Base-by-base conservation (phyloP, 2,888 invertebrate genomes). In the Apotomis turbidana region DNA sequence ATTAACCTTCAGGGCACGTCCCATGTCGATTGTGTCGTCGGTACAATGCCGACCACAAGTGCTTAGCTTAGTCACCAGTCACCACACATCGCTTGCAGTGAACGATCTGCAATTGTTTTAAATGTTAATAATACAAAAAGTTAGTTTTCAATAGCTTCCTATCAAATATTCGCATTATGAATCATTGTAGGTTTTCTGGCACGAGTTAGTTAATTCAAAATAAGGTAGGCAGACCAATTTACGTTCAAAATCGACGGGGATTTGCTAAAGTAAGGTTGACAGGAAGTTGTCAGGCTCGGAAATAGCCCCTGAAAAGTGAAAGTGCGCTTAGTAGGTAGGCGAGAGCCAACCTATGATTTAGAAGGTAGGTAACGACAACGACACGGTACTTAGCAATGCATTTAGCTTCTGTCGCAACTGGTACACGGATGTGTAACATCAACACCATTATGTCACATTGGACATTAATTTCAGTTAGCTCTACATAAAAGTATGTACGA, bases 1-100 rank as follows among this genome's bases (percentile, higher is more conserved):
- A 68, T 72, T 68, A 72, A 63, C 36, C 15, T 58, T 68, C 72
- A n/a, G 5, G 38, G 68, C 72, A 63, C 68, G 72, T 72, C n/a
- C 52, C 52, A 10, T 63, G 46, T 44, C 58, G 58, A 68, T 62
- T 72, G 72, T 68, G 46, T 52, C 49, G 41, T 41, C 41, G 13
- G 62, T 63, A 68, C 72, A 68, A 44, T 54, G 68, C 46, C 52
- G 62, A 68, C 58, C 62, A 5, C 63, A 60, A 41, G 54, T 60
- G 52, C 49, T 52, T 46, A 49, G 59, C 49, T 51, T 12, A 36
- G 51, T 49, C 67, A 15, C 49, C 27, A 36, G 51, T 49, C 67
- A 15, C 36, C 27, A 63, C 49, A 49, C 46, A n/a, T 12, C 49
- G 49, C 8, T 13, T 15, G 44, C 12, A 36, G 46, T 46, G 41